phyloP scores from a whole-genome alignment of 2,888 invertebrate species.

The Pristionchus japonicus region DNA sequence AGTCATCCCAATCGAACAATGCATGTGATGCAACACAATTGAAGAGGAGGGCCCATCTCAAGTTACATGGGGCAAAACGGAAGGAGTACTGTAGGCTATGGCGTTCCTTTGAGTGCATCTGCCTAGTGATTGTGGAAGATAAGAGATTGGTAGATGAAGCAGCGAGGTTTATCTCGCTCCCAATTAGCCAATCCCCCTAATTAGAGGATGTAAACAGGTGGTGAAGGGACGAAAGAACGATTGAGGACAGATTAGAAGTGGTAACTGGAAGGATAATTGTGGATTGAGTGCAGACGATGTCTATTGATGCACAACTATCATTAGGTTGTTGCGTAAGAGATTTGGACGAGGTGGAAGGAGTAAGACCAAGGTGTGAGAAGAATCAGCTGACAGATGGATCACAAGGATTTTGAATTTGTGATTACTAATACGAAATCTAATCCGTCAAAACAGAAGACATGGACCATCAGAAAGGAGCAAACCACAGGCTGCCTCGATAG shows the following conservation, averaged over 20 bases:
- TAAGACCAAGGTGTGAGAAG: constrained; percentile 13
- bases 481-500: not conserved
- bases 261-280: constrained; percentile 34
- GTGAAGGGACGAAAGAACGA: constrained; percentile 7
- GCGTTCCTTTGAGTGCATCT: not conserved
- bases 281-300: not conserved
- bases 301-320: constrained; percentile 18
- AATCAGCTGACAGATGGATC: constrained; percentile 38
- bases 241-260: not conserved
- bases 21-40: constrained; percentile 25
- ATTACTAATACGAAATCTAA: too few species aligned
- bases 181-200: constrained; percentile 13
- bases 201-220: constrained; percentile 31
- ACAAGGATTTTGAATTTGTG: too few species aligned
- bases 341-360: not conserved
- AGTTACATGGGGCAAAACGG: not conserved
- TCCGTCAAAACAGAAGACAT: too few species aligned
- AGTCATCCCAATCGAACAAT: not conserved
- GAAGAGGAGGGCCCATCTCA: not conserved
- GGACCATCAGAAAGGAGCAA: not conserved
- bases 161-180: not conserved
- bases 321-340: not conserved
- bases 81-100: not conserved
- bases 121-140: not conserved
- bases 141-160: not conserved